Base-by-base conservation (phyloP, 2,888 invertebrate species). In the Tridacna crocea region DNA sequence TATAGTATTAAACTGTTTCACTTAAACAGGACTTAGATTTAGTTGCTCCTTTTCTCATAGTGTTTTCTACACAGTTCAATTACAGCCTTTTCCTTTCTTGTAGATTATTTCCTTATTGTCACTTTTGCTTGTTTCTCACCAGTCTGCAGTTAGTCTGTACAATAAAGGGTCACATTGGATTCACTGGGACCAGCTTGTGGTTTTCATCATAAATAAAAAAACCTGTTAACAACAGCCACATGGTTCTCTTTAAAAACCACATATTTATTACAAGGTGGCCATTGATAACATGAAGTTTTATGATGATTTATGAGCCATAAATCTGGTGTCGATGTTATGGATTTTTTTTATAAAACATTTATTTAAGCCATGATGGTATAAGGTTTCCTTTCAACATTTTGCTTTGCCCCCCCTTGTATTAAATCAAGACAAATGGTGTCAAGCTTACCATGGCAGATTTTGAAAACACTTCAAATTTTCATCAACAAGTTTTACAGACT, bases 251-350 rank as follows among this genome's bases (percentile, higher is more conserved):
- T 48, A 19, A 70, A 68, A 51, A 70, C 70, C 70, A 70, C 70
- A 48, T 36, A 24, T 70, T 70, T 70, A 70, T 70, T 70, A 26
- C 70, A 70, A n/a, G 70, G 70, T 36, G 70, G 70, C 48, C 70
- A 70, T 51, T 70, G 24, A 70, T 8, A 26, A 15, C 46, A 51
- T 51, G 70, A 70, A 15, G 51, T n/a, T 70, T 70, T 70, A 70
- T 70, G 12, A 70, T 70, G 26, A 70, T 70, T 70, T 51, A 70
- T 70, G 51, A 24, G 24, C 51, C 51, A 26, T 51, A 70, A 70
- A 51, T 51, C 70, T 51, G n/a, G 19, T 48, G 70, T 46, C 66
- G 46, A 66, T 66, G 46, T 66, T 66, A 8, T 36, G n/a, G 36
- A 46, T 66, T 36, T 66, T 66, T 26, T 66, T 36, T 46, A 46